Percentiles rank a stretch among this genome's conserved stretches.
Conservation (phyloP, 1,140 invertebrate species). For the Asobara japonica region DNA sequence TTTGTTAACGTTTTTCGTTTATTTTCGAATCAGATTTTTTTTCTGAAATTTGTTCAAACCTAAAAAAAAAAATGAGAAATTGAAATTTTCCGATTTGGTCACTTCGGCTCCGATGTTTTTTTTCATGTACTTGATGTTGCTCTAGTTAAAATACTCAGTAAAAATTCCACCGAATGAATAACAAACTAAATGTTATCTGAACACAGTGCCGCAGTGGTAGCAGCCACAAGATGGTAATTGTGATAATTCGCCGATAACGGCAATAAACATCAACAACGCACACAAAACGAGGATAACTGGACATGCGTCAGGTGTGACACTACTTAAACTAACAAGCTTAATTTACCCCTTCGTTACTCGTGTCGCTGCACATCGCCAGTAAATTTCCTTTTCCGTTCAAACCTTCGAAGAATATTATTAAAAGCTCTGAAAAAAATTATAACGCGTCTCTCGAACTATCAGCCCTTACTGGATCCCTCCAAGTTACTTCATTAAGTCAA, state of each 20-base stretch:
- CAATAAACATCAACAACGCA: constrained; percentile 24
- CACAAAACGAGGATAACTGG: constrained; percentile 33
- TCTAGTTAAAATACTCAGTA: constrained; percentile 42
- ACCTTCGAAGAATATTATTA: too few species aligned
- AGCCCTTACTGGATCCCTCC: too few species aligned
- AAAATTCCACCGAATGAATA: constrained; percentile 45
- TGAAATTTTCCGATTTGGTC: too few species aligned
- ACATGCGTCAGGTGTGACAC: constrained; percentile 39
- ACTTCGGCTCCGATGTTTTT: background rate
- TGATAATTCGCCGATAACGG: constrained; percentile 33
- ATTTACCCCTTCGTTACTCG: too few species aligned
- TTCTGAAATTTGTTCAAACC: background rate
- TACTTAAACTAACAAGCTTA: constrained; percentile 10
- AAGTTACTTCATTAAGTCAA: too few species aligned
- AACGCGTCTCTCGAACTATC: too few species aligned
- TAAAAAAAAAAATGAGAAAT: background rate
- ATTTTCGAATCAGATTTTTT: background rate
- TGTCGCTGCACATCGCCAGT: too few species aligned
- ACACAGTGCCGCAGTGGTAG: constrained; percentile 66
- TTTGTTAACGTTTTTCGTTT: too few species aligned
- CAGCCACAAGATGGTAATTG: constrained; percentile 65
- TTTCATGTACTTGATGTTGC: background rate
- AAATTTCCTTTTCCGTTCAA: too few species aligned
- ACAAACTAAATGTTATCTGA: constrained; percentile 20
- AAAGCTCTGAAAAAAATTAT: too few species aligned